Base-by-base conservation (phyloP, 2,888 invertebrate genomes). In the Athripsodes cinereus region DNA sequence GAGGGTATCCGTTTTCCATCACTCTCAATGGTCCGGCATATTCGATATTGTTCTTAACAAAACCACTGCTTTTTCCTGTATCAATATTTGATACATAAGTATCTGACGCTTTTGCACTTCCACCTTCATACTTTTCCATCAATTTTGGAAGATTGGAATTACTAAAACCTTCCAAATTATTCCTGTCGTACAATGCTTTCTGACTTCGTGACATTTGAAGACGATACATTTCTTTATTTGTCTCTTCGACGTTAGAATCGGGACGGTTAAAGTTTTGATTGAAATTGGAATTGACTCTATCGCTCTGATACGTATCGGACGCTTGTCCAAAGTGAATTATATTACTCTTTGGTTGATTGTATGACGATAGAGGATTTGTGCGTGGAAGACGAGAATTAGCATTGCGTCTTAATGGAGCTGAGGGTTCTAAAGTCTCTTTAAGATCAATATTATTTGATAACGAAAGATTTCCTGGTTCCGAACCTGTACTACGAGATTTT, bases 291-390 rank as follows among this genome's bases (percentile, higher is more conserved):
- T 77, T 76, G 31, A 66, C 73, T 76, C 67, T 78, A 11, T 57
- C 55, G 16, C 31, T 57, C 2, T 52, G 31, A 11, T 55, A 51
- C 6, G 40, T 19, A 2, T 47, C 20, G 18, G 74, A 74, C 64
- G 76, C 69, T 66, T 78, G 78, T 6, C 79, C 79, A 64, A 79
- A 79, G 64, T 79, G 79, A 64, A 76, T 78, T 50, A 76, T 67
- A 63, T 76, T 78, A 61, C 75, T 77, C 66, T 77, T 78, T 2
- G 55, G 34, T 44, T 52, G 48, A 26, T 60, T 60, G 67, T 79
- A 79, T 60, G 78, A 81, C 66, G 79, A 75, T 74, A 80, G 74
- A 1, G 83, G 83, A 69, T 84, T 82, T 49, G 80, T 82, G 67
- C 81, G 72, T 16, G 82, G 82, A 74, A 80, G 77, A 66, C 81